A percentile compares a stretch with the other conserved stretches of the same genome.
phyloP scores from a whole-genome alignment of 2,113 vertebrate genomes.

The Cacatua alba region DNA sequence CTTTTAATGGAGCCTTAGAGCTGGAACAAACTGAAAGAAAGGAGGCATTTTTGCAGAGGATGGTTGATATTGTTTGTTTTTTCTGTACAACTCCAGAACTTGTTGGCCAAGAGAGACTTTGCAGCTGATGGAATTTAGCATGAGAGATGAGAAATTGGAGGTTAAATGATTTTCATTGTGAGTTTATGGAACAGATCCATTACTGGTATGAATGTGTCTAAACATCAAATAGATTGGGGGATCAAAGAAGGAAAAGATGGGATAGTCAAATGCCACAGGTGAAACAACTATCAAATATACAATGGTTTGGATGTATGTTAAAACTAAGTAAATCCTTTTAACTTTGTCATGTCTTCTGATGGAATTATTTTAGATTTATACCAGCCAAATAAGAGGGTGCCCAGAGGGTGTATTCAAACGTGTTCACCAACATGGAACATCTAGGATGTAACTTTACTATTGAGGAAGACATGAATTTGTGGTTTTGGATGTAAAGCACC shows the following conservation, averaged over 20 bases:
- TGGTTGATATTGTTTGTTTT: not conserved
- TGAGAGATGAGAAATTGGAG: not conserved
- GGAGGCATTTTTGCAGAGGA: not conserved
- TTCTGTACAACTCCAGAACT: not conserved
- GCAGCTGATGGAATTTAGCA: not conserved
- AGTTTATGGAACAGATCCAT: not conserved
- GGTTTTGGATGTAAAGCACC: not conserved
- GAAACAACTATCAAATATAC: not conserved
- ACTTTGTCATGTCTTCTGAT: not conserved
- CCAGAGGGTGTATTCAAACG: not conserved
- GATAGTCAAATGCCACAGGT: not conserved
- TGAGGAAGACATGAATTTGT: not conserved
- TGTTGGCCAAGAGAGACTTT: not conserved
- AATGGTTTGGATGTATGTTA: rapidly evolving
- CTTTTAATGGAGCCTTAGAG: not conserved
- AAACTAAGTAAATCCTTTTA: not conserved
- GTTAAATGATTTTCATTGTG: not conserved
- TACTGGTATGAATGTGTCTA: not conserved
- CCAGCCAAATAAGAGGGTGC: not conserved
- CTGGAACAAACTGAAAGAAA: not conserved
- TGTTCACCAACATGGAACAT: not conserved
- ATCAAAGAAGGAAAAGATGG: not conserved
- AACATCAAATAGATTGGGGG: not conserved
- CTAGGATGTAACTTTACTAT: not conserved
- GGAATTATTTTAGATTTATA: not conserved